Evolutionary conservation across 2,888 invertebrate genomes (phyloP).

Genomic region (Piscicola geometra): DNA sequence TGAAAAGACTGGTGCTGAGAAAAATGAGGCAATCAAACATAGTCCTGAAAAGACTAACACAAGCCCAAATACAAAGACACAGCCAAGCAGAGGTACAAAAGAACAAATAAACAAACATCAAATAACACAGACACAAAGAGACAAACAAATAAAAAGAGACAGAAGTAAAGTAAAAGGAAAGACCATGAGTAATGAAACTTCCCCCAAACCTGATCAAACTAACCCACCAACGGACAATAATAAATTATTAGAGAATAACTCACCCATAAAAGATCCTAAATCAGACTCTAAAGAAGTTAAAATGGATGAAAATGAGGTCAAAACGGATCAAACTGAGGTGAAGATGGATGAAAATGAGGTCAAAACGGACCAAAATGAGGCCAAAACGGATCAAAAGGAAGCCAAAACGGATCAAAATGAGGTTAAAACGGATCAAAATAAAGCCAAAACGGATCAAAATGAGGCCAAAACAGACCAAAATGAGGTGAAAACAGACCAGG

Average conservation of each 20-base stretch:
- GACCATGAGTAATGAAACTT: no score
- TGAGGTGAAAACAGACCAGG: neutral
- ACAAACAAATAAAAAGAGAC: neutral
- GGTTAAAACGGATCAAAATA: neutral
- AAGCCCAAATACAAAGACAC: neutral
- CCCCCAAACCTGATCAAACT: no score
- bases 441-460: neutral
- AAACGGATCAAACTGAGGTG: neutral
- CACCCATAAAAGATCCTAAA: no score
- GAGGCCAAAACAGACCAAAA: neutral
- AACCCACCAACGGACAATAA: no score
- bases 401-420: neutral
- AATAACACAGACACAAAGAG: neutral
- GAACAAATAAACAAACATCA: neutral
- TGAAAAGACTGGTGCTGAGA: no score
- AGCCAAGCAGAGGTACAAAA: neutral
- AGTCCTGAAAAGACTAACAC: neutral
- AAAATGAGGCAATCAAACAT: neutral
- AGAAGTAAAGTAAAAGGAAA: no score
- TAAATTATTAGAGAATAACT: no score
- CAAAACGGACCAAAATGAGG: neutral
- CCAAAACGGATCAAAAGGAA: neutral
- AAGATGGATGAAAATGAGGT: neutral
- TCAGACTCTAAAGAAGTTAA: neutral
- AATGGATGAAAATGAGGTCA: neutral